Base-by-base conservation (phyloP, 2,888 invertebrate genomes). In the Patella caerulea region DNA sequence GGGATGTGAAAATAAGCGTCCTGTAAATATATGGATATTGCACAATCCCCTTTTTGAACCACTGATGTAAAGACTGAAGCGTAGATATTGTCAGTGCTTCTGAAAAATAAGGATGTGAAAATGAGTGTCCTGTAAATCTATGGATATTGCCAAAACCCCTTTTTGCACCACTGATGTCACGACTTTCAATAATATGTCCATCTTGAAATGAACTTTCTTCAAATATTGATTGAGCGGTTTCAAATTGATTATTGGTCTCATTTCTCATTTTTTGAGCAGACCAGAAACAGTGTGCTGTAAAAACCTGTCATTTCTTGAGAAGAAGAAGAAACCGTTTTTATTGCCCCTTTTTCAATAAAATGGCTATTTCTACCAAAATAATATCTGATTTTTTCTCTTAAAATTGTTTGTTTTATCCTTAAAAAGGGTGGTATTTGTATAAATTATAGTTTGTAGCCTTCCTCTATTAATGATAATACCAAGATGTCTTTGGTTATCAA, bases 1-100 rank as follows among this genome's bases (percentile, higher is more conserved):
- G 78, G 73, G 4, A 82, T 72, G 34, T 82, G 80, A n/a, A 78
- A 73, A 78, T 82, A 78, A 7, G 80, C 79, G 73, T 81, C 79
- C 45, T 55, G 70, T 24, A 81, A 53, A 79, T 81, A 78, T 24
- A 83, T 14, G 52, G 76, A 73, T 12, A 78, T 53, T 55, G 81
- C 78, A 78, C 81, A 82, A 74, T 81, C 78, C 69, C 76, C 76
- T 77, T 55, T 72, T 70, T 65, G 76, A 15, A 78, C 81, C 19
- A 81, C 77, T 56, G 76, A 72, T 59, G 78, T 76, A 17, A 78
- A 19, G 5, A 82, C 79, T 59, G 24, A 81, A 29, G 70, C 79
- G 56, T 56, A 55, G 55, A 17, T 55, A 55, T 55, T 55, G 12
- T 12, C 55, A 3, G 14, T 56, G 56, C 15, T 56, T 56, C 56